Conservation (phyloP, 2,113 vertebrate genomes). For the Cavia aperea region DNA sequence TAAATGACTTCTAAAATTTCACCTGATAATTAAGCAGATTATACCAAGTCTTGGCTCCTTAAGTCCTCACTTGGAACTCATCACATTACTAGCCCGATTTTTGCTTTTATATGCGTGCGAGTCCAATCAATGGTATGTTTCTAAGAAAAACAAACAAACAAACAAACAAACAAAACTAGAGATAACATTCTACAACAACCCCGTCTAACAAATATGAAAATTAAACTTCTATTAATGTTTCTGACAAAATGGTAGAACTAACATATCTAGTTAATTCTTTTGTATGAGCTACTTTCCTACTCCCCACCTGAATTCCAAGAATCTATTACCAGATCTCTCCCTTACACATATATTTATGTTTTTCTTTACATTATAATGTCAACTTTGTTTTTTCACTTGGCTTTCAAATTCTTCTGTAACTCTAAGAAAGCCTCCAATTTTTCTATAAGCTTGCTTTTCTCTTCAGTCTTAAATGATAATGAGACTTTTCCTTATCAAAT, state of each 20-base stretch:
- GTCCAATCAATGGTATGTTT: background rate
- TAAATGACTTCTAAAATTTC: background rate
- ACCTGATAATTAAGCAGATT: background rate
- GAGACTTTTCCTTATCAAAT: background rate
- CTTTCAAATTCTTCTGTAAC: background rate
- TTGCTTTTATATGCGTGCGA: background rate
- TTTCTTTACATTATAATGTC: background rate
- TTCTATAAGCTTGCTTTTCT: background rate
- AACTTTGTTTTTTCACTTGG: background rate
- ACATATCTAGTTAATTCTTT: background rate
- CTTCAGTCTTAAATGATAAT: background rate
- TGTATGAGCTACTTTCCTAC: background rate
- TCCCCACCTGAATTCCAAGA: background rate
- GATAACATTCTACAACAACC: accelerated
- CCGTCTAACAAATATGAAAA: background rate
- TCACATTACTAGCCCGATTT: background rate
- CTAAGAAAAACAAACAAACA: background rate
- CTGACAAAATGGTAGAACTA: background rate
- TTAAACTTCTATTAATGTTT: background rate
- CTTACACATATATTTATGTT: background rate
- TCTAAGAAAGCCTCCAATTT: background rate
- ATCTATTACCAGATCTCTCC: background rate
- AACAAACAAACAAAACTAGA: too few species aligned
- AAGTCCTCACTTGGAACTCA: background rate
- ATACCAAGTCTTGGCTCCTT: background rate